Percentiles rank a stretch among this genome's conserved stretches.
These are phyloP conservation scores for Bombus ignitus DNA, from an alignment of 1,140 invertebrate genomes.

Conservation along the genomic window DNA sequence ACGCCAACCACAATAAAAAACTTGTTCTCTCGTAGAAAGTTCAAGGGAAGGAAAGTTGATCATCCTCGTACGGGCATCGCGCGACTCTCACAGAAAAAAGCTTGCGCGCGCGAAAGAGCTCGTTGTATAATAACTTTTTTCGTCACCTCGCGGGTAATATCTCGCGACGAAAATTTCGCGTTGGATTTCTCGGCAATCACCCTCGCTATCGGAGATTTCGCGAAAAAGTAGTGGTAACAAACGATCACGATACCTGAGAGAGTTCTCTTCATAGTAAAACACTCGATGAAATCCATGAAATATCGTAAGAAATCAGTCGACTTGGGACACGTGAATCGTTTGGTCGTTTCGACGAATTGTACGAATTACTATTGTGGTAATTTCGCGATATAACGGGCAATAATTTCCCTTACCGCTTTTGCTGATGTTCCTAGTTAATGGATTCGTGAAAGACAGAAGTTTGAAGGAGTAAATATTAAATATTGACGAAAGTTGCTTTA, in stretches of 20 bases:
- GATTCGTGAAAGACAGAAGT: background rate
- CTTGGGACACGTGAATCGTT: background rate
- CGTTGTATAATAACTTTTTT: conserved; percentile 11
- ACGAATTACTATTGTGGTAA: background rate
- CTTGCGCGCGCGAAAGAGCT: conserved; percentile 3
- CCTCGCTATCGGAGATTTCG: background rate
- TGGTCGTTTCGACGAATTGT: background rate
- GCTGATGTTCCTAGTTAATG: conserved; percentile 4
- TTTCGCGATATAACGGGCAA: background rate
- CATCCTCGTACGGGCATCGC: conserved; percentile 5
- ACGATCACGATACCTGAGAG: conserved; percentile 27
- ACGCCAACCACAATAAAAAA: conserved; percentile 24
- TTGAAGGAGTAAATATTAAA: background rate
- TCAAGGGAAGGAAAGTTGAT: conserved; percentile 34
- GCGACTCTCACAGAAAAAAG: background rate
- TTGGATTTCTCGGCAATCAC: conserved; percentile 8
- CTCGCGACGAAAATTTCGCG: conserved; percentile 7
- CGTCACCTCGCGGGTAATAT: background rate
- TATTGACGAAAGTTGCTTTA: background rate
- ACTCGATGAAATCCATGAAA: background rate
- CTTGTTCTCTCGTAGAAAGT: background rate
- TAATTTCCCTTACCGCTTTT: background rate
- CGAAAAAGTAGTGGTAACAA: background rate
- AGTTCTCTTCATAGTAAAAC: conserved; percentile 35
- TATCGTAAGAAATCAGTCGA: background rate